Base-by-base conservation (phyloP, 2,888 invertebrate genomes). In the Cheilosia scutellata region DNA sequence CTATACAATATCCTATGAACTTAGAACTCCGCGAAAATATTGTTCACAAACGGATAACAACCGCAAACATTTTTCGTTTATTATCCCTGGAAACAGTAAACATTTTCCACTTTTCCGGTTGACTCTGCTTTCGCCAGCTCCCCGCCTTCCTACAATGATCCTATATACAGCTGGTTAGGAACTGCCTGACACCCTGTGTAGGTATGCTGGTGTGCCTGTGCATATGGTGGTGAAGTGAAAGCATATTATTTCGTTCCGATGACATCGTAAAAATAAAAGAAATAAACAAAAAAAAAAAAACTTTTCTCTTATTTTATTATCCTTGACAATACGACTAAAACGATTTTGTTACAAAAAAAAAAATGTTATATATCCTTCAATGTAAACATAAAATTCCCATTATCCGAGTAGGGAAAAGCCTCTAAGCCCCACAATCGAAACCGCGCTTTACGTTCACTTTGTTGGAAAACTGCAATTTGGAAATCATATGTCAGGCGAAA, bases 31-130 rank as follows among this genome's bases (percentile, higher is more conserved):
- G 58, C 58, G 65, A 74, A 74, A 60, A 80, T 60, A 66, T 53
- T 66, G 27, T 74, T 72, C 78, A 62, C 71, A 72, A 80, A 75
- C 57, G 75, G 63, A 82, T 75, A 82, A 82, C 82, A 82, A 75
- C 75, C 75, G 65, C 75, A 76, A 80, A 75, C 63, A 63, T 82
- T 75, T 70, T 75, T 51, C 66, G 49, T 82, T 82, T 82, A 75
- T 82, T 75, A 70, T 75, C 75, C 68, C 44, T 63, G 42, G 25
- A 63, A 82, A 75, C 75, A 75, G 70, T 82, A 82, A 82, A 82
- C 49, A 82, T 82, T 80, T 80, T 82, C 82, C 75, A 75, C 70
- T 82, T 75, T 75, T 82, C 70, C 75, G 57, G 82, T 75, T 82
- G 75, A 70, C 57, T 78, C 65, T 58, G 58, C 62, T 62, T 11